A percentile compares a stretch with the other conserved stretches of the same genome.
Conservation (phyloP, 37 sponge, comb jelly and placozoan genomes). For the Mnemiopsis leidyi region DNA sequence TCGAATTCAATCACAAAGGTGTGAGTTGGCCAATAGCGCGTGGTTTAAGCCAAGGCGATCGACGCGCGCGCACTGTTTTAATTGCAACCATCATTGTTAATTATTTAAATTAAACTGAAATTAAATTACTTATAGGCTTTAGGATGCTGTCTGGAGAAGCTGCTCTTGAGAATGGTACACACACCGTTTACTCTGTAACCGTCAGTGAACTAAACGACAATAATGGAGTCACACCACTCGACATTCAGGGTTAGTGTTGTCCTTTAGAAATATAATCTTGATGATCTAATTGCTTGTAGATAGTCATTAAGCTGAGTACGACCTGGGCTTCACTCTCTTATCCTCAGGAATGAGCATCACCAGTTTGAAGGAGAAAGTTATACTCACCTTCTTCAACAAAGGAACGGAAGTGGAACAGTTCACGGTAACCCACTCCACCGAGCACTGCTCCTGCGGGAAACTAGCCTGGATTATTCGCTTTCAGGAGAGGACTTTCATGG, state of each 20-base stretch:
- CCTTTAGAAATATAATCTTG: no score
- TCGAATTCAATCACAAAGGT: not conserved
- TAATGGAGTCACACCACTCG: not conserved
- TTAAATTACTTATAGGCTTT: not conserved
- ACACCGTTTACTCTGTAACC: slow-evolving; percentile 36
- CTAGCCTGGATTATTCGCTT: slow-evolving; percentile 40
- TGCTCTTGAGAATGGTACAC: slow-evolving; percentile 42
- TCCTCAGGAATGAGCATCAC: slow-evolving; percentile 55
- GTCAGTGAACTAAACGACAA: slow-evolving; percentile 29
- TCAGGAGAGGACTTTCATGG: slow-evolving; percentile 20
- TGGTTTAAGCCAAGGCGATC: not conserved
- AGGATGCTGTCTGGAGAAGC: not conserved
- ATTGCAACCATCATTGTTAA: no score
- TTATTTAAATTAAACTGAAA: no score
- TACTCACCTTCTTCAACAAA: slow-evolving; percentile 22
- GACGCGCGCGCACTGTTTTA: no score
- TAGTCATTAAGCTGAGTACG: no score
- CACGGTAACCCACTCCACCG: not conserved
- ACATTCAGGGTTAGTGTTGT: slow-evolving; percentile 18
- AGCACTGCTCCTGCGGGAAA: slow-evolving; percentile 55
- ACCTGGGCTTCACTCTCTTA: no score
- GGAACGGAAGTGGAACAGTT: slow-evolving; percentile 16
- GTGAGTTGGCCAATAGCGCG: not conserved
- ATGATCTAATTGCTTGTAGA: no score
- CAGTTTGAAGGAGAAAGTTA: not conserved